Evolutionary conservation across 37 sponge, comb jelly and placozoan genomes (phyloP).

Genomic region (Eunapius fragilis): DNA sequence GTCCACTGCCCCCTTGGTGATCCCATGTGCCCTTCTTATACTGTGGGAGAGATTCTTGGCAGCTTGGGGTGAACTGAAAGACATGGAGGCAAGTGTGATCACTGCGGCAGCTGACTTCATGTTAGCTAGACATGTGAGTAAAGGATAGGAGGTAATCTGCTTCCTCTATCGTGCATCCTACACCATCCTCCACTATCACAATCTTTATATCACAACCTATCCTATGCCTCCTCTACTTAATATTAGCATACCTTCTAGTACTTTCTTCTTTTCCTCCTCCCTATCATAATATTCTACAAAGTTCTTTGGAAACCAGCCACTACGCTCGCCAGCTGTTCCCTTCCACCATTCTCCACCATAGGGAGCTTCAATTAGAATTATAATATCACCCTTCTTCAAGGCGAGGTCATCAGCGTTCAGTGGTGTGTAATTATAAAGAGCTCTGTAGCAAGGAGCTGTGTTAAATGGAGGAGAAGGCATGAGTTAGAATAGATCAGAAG

Average conservation of each 20-base stretch:
- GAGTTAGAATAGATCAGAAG: background rate
- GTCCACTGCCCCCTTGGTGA: constrained; percentile 59
- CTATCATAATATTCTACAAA: constrained; percentile 11
- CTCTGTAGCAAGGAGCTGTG: constrained; percentile 57
- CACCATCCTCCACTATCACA: constrained; percentile 1
- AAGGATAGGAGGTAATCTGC: background rate
- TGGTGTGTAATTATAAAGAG: constrained; percentile 55
- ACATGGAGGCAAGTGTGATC: constrained; percentile 60
- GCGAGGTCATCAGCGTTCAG: constrained; percentile 44
- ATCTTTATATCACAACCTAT: background rate
- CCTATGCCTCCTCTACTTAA: background rate
- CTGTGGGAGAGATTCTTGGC: background rate
- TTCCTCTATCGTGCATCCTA: background rate
- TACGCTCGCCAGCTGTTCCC: background rate
- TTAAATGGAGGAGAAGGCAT: background rate
- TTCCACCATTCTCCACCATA: constrained; percentile 29
- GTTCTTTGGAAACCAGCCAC: constrained; percentile 24
- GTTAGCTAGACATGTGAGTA: background rate
- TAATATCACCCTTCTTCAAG: constrained; percentile 61
- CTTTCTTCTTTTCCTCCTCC: constrained; percentile 10
- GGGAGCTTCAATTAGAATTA: constrained; percentile 61
- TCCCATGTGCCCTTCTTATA: constrained; percentile 14
- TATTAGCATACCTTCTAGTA: constrained; percentile 19
- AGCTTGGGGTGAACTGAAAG: constrained; percentile 29
- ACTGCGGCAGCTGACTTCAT: constrained; percentile 68